These are phyloP conservation scores for Antidorcas marsupialis DNA, from an alignment of 2,113 vertebrate species.

Conservation along the genomic window DNA sequence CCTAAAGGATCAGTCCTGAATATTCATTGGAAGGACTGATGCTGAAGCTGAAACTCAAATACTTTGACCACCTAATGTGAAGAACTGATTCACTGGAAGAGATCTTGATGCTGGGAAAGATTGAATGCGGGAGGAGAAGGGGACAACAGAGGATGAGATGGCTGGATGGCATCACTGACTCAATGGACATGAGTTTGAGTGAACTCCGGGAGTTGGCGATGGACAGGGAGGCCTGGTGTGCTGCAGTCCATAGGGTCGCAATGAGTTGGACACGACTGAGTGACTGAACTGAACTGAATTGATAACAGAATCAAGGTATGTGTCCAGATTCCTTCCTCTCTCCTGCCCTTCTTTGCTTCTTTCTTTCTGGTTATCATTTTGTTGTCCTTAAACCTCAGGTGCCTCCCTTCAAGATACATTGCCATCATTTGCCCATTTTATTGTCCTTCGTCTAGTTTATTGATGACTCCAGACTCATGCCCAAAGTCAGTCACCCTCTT, in stretches of 20 bases:
- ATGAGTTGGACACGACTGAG: rapidly evolving
- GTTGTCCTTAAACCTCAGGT: neutral
- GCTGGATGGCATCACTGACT: neutral
- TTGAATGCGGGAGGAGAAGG: neutral
- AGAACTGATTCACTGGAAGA: neutral
- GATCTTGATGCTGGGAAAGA: neutral
- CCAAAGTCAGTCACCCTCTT: neutral
- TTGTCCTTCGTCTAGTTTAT: neutral
- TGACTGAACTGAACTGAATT: neutral
- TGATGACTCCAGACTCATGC: neutral
- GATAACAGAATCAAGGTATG: neutral
- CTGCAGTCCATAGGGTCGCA: neutral
- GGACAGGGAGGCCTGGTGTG: neutral
- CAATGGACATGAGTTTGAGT: neutral
- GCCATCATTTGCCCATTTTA: neutral
- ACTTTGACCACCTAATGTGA: neutral
- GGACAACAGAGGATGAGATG: neutral
- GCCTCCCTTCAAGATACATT: neutral
- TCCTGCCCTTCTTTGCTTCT: neutral
- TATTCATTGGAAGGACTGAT: neutral
- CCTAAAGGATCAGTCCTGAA: neutral
- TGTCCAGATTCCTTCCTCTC: neutral
- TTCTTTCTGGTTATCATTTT: neutral
- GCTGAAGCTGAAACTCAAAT: neutral
- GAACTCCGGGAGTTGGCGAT: neutral